Evolutionary conservation across 2,888 invertebrate species (phyloP), one percentile per base, ranked within the genome.

Genomic region (Cataglyphis rosenhaueri): DNA sequence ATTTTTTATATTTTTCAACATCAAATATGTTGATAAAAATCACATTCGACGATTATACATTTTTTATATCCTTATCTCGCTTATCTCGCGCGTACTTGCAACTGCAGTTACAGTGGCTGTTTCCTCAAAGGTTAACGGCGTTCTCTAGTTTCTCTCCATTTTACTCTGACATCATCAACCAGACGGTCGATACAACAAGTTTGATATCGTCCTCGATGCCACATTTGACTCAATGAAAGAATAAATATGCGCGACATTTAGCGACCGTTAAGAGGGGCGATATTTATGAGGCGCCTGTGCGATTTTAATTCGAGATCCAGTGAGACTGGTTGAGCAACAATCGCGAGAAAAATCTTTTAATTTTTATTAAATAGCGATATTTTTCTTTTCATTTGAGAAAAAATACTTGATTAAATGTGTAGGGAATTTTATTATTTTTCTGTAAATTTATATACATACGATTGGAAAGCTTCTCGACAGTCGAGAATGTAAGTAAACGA

Each of bases 81-180:
- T 88, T 88, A 83, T 88, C 88, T 76, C 32, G 25, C 15, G 48
- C 21, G 38, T 79, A 73, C 68, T 87, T 79, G 86, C 86, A 84
- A 75, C 29, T 55, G 84, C 83, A 55, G 64, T 35, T 74, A 73
- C 10, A 48, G 25, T 41, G 25, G 32, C 62, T 66, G 73, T 88
- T 81, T 83, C 65, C 52, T 68, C 61, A 29, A 38, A 62, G 70
- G 61, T 38, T 66, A 83, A 86, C 78, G 84, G 29, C 61, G n/a
- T 12, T 10, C 64, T 83, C 86, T 86, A 83, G 83, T 88, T 88
- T 78, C 64, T 57, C 55, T 52, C 55, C 62, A 81, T 68, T 48
- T 61, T 18, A 52, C 35, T 70, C 61, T 82, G 83, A 83, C 86
- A 84, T 86, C 84, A 79, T 65, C 62, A 57, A 68, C 84, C 25